A percentile compares a stretch with the other conserved stretches of the same genome.
These are phyloP conservation scores for Yponomeuta cagnagella DNA, from an alignment of 2,888 invertebrate genomes.

Conservation along the genomic window DNA sequence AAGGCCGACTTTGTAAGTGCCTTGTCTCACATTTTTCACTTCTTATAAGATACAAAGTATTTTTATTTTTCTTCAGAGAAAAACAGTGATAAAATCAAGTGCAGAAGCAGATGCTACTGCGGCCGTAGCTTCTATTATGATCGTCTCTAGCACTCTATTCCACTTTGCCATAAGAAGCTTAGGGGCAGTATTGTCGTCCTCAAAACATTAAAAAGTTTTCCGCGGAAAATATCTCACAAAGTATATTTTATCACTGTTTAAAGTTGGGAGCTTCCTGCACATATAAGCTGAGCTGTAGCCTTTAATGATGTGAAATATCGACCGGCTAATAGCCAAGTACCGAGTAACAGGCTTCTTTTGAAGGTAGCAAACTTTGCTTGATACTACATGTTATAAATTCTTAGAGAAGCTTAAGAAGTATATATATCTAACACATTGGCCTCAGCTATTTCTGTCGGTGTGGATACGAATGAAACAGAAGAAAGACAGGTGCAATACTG, in stretches of 20 bases:
- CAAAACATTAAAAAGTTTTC: conserved; percentile 64
- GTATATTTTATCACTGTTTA: conserved; percentile 65
- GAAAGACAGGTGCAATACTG: no score
- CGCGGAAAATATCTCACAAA: conserved; percentile 49
- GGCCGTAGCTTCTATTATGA: conserved; percentile 19
- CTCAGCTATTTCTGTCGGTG: no score
- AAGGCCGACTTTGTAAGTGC: neutral
- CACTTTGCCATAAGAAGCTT: conserved; percentile 53
- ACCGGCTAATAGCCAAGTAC: conserved; percentile 16
- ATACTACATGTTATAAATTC: neutral
- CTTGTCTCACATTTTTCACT: neutral
- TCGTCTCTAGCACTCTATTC: conserved; percentile 30
- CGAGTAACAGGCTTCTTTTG: neutral
- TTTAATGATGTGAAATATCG: conserved; percentile 47
- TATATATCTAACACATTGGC: no score
- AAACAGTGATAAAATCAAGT: neutral
- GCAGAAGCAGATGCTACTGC: neutral
- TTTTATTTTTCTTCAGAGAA: neutral
- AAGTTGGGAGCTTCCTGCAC: conserved; percentile 50
- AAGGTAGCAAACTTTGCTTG: neutral
- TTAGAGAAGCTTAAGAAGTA: no score
- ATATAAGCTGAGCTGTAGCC: conserved; percentile 50
- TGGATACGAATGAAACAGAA: no score
- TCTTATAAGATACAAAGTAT: neutral
- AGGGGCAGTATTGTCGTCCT: conserved; percentile 40